Base-by-base conservation (phyloP, 1,140 invertebrate species). In the Diorhabda elongata region DNA sequence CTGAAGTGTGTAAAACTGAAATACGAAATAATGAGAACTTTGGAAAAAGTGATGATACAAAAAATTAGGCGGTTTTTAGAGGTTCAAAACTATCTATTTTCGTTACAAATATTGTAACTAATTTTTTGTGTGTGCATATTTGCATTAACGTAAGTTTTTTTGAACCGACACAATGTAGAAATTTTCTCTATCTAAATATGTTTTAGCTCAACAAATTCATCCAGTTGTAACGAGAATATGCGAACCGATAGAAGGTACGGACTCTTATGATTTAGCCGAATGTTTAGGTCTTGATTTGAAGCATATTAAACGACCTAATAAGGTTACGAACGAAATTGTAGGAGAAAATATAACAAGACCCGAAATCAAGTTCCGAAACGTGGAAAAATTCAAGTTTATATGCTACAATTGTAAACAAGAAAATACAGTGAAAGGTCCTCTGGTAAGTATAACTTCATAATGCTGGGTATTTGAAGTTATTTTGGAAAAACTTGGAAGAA, bases 231-330 rank as follows among this genome's bases (percentile, higher is more conserved):
- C 92, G 9, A 86, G 98, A 69, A 89, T 99, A 72, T 97, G 95
- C 78, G 95, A 98, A 71, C 97, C 97, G 9, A 94, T 99, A 45
- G 94, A 98, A 73, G 95, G 95, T 2, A 92, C 94, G 65, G 96
- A 99, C 84, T 88, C 92, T 42, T 91, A 90, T 64, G 87, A 92
- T 67, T 88, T 99, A 60, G 97, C 97, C 3, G 89, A 96, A 78
- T 91, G 91, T 79, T 84, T 99, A 64, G 97, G 97, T 81, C 76
- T 89, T 26, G 87, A 90, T 79, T 83, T 83, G 2, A 77, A 62
- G 9, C 77, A 80, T 62, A 82, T 79, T 63, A 79, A 80, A 44
- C 80, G 80, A 70, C 76, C 79, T 68, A 80, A 70, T 67, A 74
- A 78, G 78, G 66, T 52, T 68, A 60, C 61, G 65, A 76, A 76